Evolutionary conservation across 2,797 vertebrate species (phyloP).

Genomic region (Notolabrus celidotus): DNA sequence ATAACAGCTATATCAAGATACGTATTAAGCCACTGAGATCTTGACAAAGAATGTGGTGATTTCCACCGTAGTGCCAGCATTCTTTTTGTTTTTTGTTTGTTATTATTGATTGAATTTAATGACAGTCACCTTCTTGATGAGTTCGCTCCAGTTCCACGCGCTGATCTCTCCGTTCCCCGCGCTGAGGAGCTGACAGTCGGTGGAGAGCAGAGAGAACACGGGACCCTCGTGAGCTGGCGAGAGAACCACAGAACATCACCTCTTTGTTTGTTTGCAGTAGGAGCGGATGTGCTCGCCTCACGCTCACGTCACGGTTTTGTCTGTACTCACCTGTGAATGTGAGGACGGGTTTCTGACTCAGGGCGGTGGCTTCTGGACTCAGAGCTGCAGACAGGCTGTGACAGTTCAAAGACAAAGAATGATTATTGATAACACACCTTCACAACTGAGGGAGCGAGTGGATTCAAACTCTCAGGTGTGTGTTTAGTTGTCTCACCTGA

Average conservation of each 20-base stretch:
- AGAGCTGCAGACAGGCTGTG: constrained; percentile 89
- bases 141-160: constrained; percentile 91
- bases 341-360: constrained; percentile 87
- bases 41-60: too few relatives aligned
- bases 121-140: constrained; percentile 87
- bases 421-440: fast-evolving
- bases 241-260: not conserved
- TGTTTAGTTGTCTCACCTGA: constrained; percentile 85
- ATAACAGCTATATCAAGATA: too few relatives aligned
- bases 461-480: not conserved
- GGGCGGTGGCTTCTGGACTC: constrained; percentile 87
- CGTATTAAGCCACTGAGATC: too few relatives aligned
- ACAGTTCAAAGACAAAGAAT: not conserved
- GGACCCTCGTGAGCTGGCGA: constrained; percentile 89
- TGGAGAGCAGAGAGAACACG: constrained; percentile 88
- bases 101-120: not conserved
- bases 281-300: not conserved
- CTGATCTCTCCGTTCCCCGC: constrained; percentile 89
- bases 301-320: not conserved
- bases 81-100: too few relatives aligned
- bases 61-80: too few relatives aligned
- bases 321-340: constrained; percentile 86
- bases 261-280: not conserved
- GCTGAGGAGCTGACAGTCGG: constrained; percentile 84
- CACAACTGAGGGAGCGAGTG: not conserved